A percentile compares a stretch with the other conserved stretches of the same genome.
Evolutionary conservation across 2,113 vertebrate genomes (phyloP).

Genomic region (Dicerorhinus sumatrensis): DNA sequence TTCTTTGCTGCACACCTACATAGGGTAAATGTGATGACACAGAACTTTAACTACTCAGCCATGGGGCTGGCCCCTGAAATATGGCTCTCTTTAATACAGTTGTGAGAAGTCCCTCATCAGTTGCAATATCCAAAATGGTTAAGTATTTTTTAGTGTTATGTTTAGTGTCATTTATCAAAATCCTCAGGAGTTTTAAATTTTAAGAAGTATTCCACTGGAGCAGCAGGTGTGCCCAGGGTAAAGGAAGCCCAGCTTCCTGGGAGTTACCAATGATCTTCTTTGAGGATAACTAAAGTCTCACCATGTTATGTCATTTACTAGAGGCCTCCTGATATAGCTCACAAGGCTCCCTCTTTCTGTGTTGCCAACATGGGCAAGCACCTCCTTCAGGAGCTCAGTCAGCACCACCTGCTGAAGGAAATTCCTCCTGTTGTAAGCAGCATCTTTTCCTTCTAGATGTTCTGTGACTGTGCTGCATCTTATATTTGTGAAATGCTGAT

Average conservation of each 20-base stretch:
- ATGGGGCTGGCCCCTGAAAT: not conserved
- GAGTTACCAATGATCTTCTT: too few relatives aligned
- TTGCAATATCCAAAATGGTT: not conserved
- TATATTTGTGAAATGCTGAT: not conserved
- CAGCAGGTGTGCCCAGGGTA: not conserved
- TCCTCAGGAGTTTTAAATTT: not conserved
- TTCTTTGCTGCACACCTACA: not conserved
- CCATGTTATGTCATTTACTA: fast-evolving
- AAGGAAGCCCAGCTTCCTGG: not conserved
- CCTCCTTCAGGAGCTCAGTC: not conserved
- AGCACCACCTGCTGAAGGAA: not conserved
- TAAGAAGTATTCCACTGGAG: not conserved
- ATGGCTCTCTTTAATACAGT: not conserved
- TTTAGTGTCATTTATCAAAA: not conserved
- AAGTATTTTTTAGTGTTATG: not conserved
- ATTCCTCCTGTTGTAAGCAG: not conserved
- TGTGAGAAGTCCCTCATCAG: not conserved
- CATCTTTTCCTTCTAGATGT: too few relatives aligned
- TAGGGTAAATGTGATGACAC: too few relatives aligned
- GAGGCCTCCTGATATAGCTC: not conserved
- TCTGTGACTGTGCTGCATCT: not conserved
- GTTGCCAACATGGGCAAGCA: fast-evolving
- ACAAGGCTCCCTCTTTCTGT: not conserved
- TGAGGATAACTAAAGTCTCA: too few relatives aligned
- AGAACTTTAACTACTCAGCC: too few relatives aligned